These are phyloP conservation scores for Antheraea yamamai DNA, from an alignment of 2,888 invertebrate genomes.

Conservation along the genomic window DNA sequence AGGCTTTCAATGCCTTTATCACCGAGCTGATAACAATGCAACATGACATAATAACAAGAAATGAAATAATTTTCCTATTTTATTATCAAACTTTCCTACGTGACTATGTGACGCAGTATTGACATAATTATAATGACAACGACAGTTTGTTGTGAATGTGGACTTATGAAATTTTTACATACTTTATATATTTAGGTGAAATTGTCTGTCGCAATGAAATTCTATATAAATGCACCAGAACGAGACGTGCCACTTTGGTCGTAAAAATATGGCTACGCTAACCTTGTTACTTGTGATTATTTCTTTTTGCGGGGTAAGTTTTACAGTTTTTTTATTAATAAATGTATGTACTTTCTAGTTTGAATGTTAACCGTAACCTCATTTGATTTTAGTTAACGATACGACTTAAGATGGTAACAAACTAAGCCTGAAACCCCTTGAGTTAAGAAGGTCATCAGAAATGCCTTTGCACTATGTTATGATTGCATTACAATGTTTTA, in stretches of 20 bases:
- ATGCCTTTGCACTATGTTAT: background rate
- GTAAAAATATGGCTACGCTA: conserved; percentile 31
- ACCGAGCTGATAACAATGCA: background rate
- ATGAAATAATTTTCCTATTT: conserved; percentile 12
- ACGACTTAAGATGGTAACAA: too few species aligned
- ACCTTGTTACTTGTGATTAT: conserved; percentile 32
- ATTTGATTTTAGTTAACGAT: too few species aligned
- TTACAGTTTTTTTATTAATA: background rate
- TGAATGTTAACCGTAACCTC: too few species aligned
- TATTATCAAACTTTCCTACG: conserved; percentile 32
- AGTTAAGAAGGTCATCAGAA: background rate
- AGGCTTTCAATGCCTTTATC: background rate
- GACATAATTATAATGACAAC: conserved; percentile 8
- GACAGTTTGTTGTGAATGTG: conserved; percentile 18
- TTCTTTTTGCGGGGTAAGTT: conserved; percentile 45
- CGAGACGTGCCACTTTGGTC: conserved; percentile 22
- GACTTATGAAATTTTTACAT: conserved; percentile 37
- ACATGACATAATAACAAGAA: background rate
- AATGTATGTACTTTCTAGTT: background rate
- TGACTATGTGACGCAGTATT: conserved; percentile 31
- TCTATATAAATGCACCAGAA: conserved; percentile 37
- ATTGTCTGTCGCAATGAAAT: conserved; percentile 40
- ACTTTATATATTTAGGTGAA: conserved; percentile 26
- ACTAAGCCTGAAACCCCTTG: too few species aligned
- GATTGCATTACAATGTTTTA: background rate